Base-by-base conservation (phyloP, 2,888 invertebrate genomes). In the Leucoptera coffeella region DNA sequence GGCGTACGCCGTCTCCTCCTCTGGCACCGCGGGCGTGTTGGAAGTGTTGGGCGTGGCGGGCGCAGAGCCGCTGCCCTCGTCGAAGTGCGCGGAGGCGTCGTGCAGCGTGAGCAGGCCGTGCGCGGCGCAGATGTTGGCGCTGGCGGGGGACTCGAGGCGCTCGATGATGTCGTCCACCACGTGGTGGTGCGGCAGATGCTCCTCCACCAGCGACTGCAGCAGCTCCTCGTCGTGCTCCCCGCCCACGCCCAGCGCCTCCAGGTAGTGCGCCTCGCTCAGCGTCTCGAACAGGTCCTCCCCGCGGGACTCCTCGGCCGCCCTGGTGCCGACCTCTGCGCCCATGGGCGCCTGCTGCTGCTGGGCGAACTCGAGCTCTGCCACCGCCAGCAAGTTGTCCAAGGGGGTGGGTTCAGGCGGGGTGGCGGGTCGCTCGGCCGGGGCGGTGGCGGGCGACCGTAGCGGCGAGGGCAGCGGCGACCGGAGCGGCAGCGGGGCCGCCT, bases 361-460 rank as follows among this genome's bases (percentile, higher is more conserved):
- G 47, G 76, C 75, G 42, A 78, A 74, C 50, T 78, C 78, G 27
- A 78, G 62, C 51, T 78, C 78, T 32, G 78, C 78, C 31, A 78
- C 78, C 28, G 78, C 78, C 31, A 78, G 64, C 40, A 78, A 55
- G 50, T 73, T 78, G 47, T 78, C 78, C 39, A 78, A 64, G 41
- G 77, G 77, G 43, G 74, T 72, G 28, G 69, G 62, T 41, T 61
- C 62, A 50, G 43, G 23, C 47, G 44, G 38, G 39, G 33, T 23
- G 45, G 45, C 35, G 35, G 42, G 36, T 20, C 35, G 45, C 61
- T 58, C 27, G 60, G 43, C 37, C 65, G 56, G 25, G 49, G 50
- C 32, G 43, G 46, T 52, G 32, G 35, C 30, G 24, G 28, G 37
- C 26, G 34, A 28, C 27, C 36, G 35, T 29, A 2, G 60, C 38